Evolutionary conservation across 1,140 invertebrate genomes (phyloP), one percentile per base, ranked within the genome.

Genomic region (Schlechtendalia chinensis): DNA sequence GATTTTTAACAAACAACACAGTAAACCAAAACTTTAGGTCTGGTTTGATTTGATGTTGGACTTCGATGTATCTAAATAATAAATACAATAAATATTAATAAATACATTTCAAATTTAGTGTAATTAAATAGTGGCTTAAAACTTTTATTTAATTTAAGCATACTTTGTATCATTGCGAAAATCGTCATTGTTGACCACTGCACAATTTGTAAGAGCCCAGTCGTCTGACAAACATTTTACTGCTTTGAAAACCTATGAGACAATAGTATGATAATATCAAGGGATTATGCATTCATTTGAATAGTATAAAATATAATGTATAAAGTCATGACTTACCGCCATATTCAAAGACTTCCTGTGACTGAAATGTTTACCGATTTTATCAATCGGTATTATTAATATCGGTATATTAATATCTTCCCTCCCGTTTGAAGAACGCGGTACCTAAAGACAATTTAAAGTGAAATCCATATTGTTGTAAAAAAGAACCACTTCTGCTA

Each of bases 11-110:
- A 47, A 61, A 63, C 1, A 3, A 12, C 5, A 12, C 17, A 17
- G 75, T 79, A 19, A 79, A 79, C 75, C 75, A 79, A 61, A 79
- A 79, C 11, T 79, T 79, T 8, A 63, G 14, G 29, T 79, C 58
- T 14, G 58, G 39, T 50, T 79, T 79, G 19, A 5, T 14, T 29
- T 79, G 75, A 22, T 63, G 58, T 27, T 79, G 75, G 1, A 79
- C 56, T n/a, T 79, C 75, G 19, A 79, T 61, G n/a, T 79, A 79
- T n/a, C 75, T 79, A 61, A 45, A n/a, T n/a, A n/a, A n/a, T n/a
- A n/a, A n/a, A n/a, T n/a, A n/a, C n/a, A n/a, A n/a, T n/a, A n/a
- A n/a, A n/a, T n/a, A n/a, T n/a, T n/a, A n/a, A n/a, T n/a, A n/a
- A n/a, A 79, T n/a, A 1, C 19, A 79, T 54, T 29, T 72, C 53